Conservation (phyloP, 1,140 invertebrate genomes). For the Magallana ariakensis region DNA sequence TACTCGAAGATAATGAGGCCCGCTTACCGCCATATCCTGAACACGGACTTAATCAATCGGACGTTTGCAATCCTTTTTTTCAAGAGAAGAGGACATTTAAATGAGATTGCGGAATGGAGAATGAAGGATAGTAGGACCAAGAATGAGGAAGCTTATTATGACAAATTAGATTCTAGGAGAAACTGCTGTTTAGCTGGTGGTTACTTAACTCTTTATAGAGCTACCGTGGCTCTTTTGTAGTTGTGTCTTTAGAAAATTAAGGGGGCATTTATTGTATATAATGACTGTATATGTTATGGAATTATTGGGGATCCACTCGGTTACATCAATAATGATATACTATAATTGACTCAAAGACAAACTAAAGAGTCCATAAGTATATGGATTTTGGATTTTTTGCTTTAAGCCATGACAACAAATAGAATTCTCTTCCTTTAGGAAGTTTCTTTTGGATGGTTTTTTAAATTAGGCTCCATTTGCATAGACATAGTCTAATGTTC, state of each 20-base stretch:
- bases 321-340: not conserved
- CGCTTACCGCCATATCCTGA: not conserved
- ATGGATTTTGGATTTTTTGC: too few relatives aligned
- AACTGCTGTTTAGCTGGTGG: not conserved
- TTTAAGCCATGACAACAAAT: too few relatives aligned
- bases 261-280: not conserved
- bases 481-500: too few relatives aligned
- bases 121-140: not conserved
- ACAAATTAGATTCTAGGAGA: conserved; percentile 15
- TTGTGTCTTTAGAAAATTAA: conserved; percentile 24
- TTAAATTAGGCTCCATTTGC: too few relatives aligned
- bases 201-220: not conserved
- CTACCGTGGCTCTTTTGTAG: not conserved
- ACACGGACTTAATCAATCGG: not conserved
- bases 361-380: too few relatives aligned
- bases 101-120: conserved; percentile 6
- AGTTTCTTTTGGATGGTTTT: too few relatives aligned
- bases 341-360: too few relatives aligned
- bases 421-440: too few relatives aligned
- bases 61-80: not conserved
- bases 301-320: not conserved
- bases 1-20: not conserved
- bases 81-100: conserved; percentile 17
- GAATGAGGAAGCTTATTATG: not conserved
- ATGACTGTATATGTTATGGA: not conserved